phyloP scores from a whole-genome alignment of 35 echinoderm and acorn worm species.

The Eucidaris tribuloides region DNA sequence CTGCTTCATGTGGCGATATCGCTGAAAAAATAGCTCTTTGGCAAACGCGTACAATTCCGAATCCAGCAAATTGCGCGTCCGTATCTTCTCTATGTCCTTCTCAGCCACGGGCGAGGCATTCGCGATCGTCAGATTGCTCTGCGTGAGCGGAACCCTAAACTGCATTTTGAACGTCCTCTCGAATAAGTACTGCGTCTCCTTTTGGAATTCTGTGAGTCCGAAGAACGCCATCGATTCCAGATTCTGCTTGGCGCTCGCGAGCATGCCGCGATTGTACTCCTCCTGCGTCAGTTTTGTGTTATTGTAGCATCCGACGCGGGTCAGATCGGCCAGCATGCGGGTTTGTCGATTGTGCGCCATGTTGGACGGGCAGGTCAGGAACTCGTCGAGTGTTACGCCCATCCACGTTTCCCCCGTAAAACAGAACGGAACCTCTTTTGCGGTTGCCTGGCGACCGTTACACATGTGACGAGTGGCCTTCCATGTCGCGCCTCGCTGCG shows the following conservation, averaged over 20 bases:
- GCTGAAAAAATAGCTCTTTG: constrained; percentile 70
- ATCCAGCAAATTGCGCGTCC: constrained; percentile 52
- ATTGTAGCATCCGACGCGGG: constrained; percentile 84
- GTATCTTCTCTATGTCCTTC: constrained; percentile 8
- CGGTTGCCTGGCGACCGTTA: constrained; percentile 41
- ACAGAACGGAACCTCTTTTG: constrained; percentile 61
- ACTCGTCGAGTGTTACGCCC: constrained; percentile 73
- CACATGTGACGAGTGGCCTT: constrained; percentile 75
- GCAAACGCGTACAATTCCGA: constrained; percentile 80
- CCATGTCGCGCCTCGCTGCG: constrained; percentile 87
- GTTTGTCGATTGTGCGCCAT: constrained; percentile 86
- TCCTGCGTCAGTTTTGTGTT: constrained; percentile 35
- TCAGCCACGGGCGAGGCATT: constrained; percentile 11
- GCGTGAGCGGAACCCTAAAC: constrained; percentile 63
- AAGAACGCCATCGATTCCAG: constrained; percentile 78
- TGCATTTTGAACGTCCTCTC: constrained; percentile 83
- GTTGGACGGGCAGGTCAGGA: constrained; percentile 78
- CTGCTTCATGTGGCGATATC: not conserved
- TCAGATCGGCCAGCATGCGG: constrained; percentile 89
- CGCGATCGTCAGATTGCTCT: constrained; percentile 64
- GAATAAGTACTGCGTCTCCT: constrained; percentile 83
- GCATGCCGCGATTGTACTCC: constrained; percentile 64
- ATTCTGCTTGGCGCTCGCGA: constrained; percentile 84
- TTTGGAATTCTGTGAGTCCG: constrained; percentile 80
- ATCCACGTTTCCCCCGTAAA: constrained; percentile 59